Evolutionary conservation across 2,113 vertebrate species (phyloP).

Genomic region (Microtus richardsoni): DNA sequence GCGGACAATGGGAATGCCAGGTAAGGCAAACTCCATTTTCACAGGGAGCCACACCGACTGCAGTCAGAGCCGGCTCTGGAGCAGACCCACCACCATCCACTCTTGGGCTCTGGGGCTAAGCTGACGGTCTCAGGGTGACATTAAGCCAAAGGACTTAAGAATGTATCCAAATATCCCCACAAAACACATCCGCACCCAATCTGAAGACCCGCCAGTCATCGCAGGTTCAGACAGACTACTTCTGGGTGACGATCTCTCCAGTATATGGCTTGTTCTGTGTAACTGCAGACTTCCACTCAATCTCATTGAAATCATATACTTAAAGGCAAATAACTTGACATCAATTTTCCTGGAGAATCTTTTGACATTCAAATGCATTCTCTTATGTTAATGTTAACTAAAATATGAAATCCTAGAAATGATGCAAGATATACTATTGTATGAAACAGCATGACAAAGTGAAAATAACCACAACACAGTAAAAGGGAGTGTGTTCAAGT

Average conservation of each 20-base stretch:
- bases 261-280: not conserved
- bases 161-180: not conserved
- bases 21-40: slow-evolving; percentile 91
- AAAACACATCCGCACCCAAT: not conserved
- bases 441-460: not conserved
- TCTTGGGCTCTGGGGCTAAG: not conserved
- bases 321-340: not conserved
- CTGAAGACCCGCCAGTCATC: not conserved
- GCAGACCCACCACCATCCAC: not conserved
- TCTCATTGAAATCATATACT: not conserved
- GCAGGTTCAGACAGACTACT: not conserved
- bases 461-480: not conserved
- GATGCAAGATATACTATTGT: not conserved
- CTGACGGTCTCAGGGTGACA: not conserved
- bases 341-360: not conserved
- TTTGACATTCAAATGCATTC: not conserved
- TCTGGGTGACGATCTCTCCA: not conserved
- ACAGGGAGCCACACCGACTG: slow-evolving; percentile 82
- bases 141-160: not conserved
- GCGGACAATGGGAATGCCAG: slow-evolving; percentile 82
- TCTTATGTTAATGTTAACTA: not conserved
- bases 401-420: not conserved
- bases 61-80: slow-evolving; percentile 55
- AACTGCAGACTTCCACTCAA: not conserved
- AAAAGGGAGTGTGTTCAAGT: slow-evolving; percentile 2